Percentiles rank a stretch among this genome's conserved stretches.
Evolutionary conservation across 2,888 invertebrate genomes (phyloP).

Genomic region (Agapetus fuscipes): DNA sequence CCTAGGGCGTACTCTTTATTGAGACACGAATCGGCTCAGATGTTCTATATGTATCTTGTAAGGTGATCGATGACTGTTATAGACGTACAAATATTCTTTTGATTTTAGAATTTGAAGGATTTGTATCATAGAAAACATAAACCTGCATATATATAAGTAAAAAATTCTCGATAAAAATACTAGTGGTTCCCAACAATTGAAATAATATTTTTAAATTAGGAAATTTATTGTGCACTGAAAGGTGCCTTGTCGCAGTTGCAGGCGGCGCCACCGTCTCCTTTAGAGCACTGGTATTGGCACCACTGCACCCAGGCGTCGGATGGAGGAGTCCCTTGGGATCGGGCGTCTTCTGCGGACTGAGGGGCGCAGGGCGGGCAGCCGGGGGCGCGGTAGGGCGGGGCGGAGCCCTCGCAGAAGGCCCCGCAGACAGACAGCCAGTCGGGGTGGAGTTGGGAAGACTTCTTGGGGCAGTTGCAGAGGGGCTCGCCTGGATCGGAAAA

Average conservation of each 20-base stretch:
- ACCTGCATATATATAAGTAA: too few relatives aligned
- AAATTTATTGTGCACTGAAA: too few relatives aligned
- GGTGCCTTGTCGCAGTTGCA: slow-evolving; percentile 66
- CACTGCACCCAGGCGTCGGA: slow-evolving; percentile 49
- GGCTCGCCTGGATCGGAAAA: slow-evolving; percentile 32
- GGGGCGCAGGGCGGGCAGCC: slow-evolving; percentile 36
- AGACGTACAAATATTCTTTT: too few relatives aligned
- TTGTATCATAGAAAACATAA: too few relatives aligned
- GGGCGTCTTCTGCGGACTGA: neutral
- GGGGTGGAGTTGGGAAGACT: slow-evolving; percentile 24
- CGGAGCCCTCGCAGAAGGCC: slow-evolving; percentile 37
- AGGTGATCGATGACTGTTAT: too few relatives aligned
- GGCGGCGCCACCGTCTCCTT: slow-evolving; percentile 64
- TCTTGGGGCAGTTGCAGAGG: slow-evolving; percentile 38
- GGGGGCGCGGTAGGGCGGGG: slow-evolving; percentile 32
- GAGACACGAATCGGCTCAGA: too few relatives aligned
- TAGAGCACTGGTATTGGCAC: slow-evolving; percentile 55
- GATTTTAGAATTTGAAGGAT: too few relatives aligned
- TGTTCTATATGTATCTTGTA: too few relatives aligned
- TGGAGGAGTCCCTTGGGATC: slow-evolving; percentile 13
- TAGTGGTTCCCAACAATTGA: too few relatives aligned
- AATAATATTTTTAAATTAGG: too few relatives aligned
- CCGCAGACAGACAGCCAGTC: slow-evolving; percentile 42
- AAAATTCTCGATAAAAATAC: too few relatives aligned
- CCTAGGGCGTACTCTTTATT: too few relatives aligned